Percentiles rank a stretch among this genome's conserved stretches.
These are phyloP conservation scores for Hemithea aestivaria DNA, from an alignment of 2,888 invertebrate genomes.

Conservation along the genomic window DNA sequence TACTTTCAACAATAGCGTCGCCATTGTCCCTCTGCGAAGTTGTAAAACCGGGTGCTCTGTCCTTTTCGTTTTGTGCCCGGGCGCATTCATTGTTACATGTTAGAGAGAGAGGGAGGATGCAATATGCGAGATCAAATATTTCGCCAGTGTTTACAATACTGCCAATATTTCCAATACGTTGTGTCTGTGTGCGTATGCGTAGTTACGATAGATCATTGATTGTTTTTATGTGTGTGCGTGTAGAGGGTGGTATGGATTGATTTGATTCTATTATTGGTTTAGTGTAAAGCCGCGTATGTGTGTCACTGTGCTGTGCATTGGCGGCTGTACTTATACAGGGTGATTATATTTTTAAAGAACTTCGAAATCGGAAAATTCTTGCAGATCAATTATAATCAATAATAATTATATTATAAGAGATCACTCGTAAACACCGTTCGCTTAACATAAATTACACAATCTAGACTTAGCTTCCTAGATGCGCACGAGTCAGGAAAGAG, in stretches of 20 bases:
- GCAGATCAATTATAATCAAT: too few species aligned
- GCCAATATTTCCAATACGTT: conserved; percentile 70
- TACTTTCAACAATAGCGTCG: conserved; percentile 74
- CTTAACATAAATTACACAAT: too few species aligned
- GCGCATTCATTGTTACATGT: conserved; percentile 24
- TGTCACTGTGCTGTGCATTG: conserved; percentile 71
- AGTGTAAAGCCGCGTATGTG: conserved; percentile 76
- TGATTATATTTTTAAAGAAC: conserved; percentile 25
- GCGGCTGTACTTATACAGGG: conserved; percentile 53
- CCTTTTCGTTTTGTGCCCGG: conserved; percentile 42
- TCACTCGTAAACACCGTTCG: too few species aligned
- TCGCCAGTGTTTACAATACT: conserved; percentile 70
- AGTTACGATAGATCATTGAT: conserved; percentile 55
- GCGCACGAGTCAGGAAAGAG: too few species aligned
- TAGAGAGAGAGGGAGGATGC: conserved; percentile 49
- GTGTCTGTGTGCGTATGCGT: conserved; percentile 48
- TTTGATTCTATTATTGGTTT: conserved; percentile 78
- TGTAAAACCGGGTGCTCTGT: conserved; percentile 59
- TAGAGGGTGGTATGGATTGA: conserved; percentile 76
- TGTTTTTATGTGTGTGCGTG: conserved; percentile 52
- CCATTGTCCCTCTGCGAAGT: conserved; percentile 72
- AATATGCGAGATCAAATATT: conserved; percentile 65
- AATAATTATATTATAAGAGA: too few species aligned
- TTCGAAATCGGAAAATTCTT: not conserved
- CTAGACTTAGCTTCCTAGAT: too few species aligned